Evolutionary conservation across 2,797 vertebrate species (phyloP), one percentile per base, ranked within the genome.

Genomic region (Siniperca scherzeri): DNA sequence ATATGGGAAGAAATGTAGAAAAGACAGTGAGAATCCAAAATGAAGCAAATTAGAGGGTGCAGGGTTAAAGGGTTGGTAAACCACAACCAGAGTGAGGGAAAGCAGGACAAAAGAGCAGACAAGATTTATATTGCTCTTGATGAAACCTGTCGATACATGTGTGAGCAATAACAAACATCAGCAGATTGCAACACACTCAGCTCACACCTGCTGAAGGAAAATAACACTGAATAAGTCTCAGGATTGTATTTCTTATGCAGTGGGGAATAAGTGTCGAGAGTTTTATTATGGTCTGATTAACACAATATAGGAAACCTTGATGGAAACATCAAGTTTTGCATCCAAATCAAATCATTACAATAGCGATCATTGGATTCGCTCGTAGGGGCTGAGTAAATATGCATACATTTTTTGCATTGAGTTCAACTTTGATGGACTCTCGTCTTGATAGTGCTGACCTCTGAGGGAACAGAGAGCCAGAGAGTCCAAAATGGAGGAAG

Each of bases 111-210:
- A 27, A 1, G 5, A 40, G 21, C 38, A 70, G n/a, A 33, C 4
- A 19, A 10, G 9, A 16, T 52, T 72, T 42, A 46, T 13, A 60
- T 40, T 16, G 27, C 2, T 59, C 16, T 3, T 38, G 50, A 52
- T 65, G 27, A 60, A 52, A 73, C n/a, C 14, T 59, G 74, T 59
- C 13, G 21, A 59, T n/a, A 70, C 57, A 46, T 36, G 69, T 62
- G 44, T n/a, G 66, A 64, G 22, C 27, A 46, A 21, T 38, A 27
- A 36, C 22, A n/a, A 70, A 40, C 59, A 42, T 17, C 25, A 33
- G 14, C 1, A 5, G 21, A 38, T 74, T 67, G 60, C 66, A n/a
- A 75, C 75, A 74, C 74, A 74, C 52, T 74, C 33, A 0, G 17
- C 13, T 17, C 11, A 40, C 27, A 67, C 36, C 74, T 55, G 22